These are phyloP conservation scores for Chesias legatella DNA, from an alignment of 2,888 invertebrate species.

Conservation along the genomic window DNA sequence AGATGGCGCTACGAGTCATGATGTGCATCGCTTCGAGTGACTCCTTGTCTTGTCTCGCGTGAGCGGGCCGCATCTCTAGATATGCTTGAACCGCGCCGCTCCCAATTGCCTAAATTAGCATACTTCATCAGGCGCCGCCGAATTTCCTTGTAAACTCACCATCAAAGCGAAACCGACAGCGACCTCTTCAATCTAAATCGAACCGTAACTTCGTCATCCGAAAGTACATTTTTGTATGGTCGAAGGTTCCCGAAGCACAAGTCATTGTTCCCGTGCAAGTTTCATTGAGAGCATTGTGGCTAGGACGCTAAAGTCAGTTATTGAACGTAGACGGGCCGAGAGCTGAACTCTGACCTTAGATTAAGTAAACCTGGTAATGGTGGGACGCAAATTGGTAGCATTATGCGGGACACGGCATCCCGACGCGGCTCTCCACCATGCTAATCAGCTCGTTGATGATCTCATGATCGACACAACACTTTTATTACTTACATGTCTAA, in stretches of 20 bases:
- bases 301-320: slow-evolving; percentile 28
- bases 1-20: slow-evolving; percentile 1
- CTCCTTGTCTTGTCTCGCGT: slow-evolving; percentile 6
- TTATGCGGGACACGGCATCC: slow-evolving; percentile 41
- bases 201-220: slow-evolving; percentile 25
- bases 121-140: slow-evolving; percentile 64
- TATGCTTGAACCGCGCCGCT: slow-evolving; percentile 46
- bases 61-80: slow-evolving; percentile 30
- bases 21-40: background rate
- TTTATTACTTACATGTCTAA: too few relatives aligned
- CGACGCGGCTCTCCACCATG: slow-evolving; percentile 23
- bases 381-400: slow-evolving; percentile 57
- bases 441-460: slow-evolving; percentile 11
- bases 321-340: slow-evolving; percentile 13
- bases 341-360: slow-evolving; percentile 57
- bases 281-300: slow-evolving; percentile 28
- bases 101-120: slow-evolving; percentile 71
- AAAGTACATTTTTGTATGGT: slow-evolving; percentile 28
- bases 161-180: slow-evolving; percentile 55
- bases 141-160: slow-evolving; percentile 54
- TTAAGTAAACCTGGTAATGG: slow-evolving; percentile 67
- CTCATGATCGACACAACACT: background rate
- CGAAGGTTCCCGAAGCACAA: slow-evolving; percentile 15
- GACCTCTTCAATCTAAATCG: slow-evolving; percentile 25
- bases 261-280: slow-evolving; percentile 13